These are phyloP conservation scores for Epirrhoe alternata DNA, from an alignment of 2,888 invertebrate genomes.

Conservation along the genomic window DNA sequence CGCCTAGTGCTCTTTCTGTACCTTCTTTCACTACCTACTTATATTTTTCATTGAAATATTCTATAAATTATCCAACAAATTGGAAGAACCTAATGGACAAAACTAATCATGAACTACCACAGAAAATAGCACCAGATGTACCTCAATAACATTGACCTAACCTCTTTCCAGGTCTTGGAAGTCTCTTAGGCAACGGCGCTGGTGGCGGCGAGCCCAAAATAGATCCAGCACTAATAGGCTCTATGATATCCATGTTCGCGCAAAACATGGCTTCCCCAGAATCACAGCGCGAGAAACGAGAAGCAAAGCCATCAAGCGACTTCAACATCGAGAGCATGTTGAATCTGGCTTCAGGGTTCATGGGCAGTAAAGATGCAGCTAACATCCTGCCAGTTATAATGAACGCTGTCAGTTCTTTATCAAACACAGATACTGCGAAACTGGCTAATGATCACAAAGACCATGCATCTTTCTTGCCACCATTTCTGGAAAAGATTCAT, in stretches of 20 bases:
- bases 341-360: slow-evolving; percentile 82
- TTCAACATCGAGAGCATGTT: slow-evolving; percentile 83
- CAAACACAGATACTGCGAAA: slow-evolving; percentile 86
- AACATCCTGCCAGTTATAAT: slow-evolving; percentile 88
- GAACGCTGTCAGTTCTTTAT: slow-evolving; percentile 86
- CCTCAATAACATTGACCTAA: too few species aligned
- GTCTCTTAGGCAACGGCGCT: slow-evolving; percentile 76
- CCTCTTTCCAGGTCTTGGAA: slow-evolving; percentile 71
- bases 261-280: slow-evolving; percentile 67
- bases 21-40: too few species aligned
- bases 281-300: slow-evolving; percentile 61
- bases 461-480: slow-evolving; percentile 90
- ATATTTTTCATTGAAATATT: too few species aligned
- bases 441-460: slow-evolving; percentile 87
- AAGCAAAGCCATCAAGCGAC: slow-evolving; percentile 61
- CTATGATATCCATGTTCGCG: slow-evolving; percentile 78
- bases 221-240: slow-evolving; percentile 82
- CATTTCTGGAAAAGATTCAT: slow-evolving; percentile 86
- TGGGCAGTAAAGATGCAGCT: slow-evolving; percentile 73
- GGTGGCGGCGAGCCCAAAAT: slow-evolving; percentile 80
- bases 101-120: too few species aligned
- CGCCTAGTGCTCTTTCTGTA: too few species aligned
- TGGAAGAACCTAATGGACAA: too few species aligned
- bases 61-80: too few species aligned
- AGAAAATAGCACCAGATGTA: too few species aligned